A percentile compares a stretch with the other conserved stretches of the same genome.
Conservation (phyloP, 2,888 invertebrate species). For the Synanthedon formicaeformis region DNA sequence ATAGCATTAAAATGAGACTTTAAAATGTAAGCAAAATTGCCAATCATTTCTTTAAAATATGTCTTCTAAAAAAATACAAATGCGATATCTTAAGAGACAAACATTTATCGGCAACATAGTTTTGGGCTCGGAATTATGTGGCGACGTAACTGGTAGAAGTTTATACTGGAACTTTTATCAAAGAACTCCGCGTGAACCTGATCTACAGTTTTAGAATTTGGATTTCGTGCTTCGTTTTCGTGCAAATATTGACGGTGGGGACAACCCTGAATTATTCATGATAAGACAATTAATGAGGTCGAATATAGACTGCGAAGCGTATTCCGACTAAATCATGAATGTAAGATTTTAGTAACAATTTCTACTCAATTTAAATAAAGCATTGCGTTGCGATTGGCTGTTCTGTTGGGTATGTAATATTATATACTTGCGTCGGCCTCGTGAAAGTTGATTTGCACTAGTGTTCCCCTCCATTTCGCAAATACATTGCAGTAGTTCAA, state of each 20-base stretch:
- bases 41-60: no score
- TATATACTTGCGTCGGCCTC: constrained; percentile 18
- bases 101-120: no score
- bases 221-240: no score
- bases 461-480: constrained; percentile 19
- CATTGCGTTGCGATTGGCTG: constrained; percentile 24
- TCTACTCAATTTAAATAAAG: constrained; percentile 16
- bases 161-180: no score
- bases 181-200: no score
- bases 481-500: constrained; percentile 17
- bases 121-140: no score
- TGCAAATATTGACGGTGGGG: constrained; percentile 3
- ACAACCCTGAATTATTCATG: constrained; percentile 41
- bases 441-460: constrained; percentile 57
- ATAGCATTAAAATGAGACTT: no score
- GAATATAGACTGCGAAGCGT: constrained; percentile 23
- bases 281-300: constrained; percentile 24
- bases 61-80: no score
- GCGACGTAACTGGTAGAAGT: no score
- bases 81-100: no score
- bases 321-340: constrained; percentile 22
- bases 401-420: constrained; percentile 13
- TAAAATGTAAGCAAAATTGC: no score
- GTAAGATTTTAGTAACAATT: constrained; percentile 19
- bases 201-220: no score